phyloP scores from a whole-genome alignment of 2,113 vertebrate species.

The Hassar affinis region DNA sequence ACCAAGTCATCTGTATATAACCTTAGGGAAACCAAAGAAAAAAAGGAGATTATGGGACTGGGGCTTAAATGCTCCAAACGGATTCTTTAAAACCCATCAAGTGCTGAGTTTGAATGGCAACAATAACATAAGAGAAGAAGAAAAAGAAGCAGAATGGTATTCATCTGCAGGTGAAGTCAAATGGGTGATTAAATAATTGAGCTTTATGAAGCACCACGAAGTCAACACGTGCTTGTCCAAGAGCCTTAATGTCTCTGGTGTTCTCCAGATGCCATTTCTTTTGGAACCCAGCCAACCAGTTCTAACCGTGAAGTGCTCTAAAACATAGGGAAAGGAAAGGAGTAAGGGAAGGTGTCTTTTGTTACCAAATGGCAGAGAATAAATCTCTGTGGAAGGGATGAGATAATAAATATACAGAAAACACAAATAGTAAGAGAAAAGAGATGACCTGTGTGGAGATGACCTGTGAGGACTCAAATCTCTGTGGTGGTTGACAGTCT shows the following conservation, averaged over 20 bases:
- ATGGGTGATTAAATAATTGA: neutral
- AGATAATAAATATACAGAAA: neutral
- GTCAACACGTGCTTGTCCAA: neutral
- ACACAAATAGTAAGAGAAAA: neutral
- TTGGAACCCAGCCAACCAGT: constrained; percentile 10
- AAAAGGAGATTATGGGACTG: neutral
- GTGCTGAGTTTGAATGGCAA: neutral
- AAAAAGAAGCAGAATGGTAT: neutral
- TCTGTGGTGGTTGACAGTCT: neutral
- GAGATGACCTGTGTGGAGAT: neutral
- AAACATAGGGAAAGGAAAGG: neutral
- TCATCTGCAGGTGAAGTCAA: neutral
- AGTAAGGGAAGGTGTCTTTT: neutral
- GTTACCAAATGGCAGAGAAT: constrained; percentile 10
- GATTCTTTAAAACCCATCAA: neutral
- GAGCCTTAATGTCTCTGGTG: neutral
- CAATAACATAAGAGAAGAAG: neutral
- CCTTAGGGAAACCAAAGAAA: constrained; percentile 10
- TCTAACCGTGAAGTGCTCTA: neutral
- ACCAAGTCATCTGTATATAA: constrained; percentile 1
- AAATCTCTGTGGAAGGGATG: neutral
- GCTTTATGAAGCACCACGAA: neutral
- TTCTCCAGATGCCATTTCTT: neutral
- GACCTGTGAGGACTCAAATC: neutral
- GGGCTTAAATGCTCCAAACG: neutral